Evolutionary conservation across 2,888 invertebrate species (phyloP).

Genomic region (Drosophila monieri): DNA sequence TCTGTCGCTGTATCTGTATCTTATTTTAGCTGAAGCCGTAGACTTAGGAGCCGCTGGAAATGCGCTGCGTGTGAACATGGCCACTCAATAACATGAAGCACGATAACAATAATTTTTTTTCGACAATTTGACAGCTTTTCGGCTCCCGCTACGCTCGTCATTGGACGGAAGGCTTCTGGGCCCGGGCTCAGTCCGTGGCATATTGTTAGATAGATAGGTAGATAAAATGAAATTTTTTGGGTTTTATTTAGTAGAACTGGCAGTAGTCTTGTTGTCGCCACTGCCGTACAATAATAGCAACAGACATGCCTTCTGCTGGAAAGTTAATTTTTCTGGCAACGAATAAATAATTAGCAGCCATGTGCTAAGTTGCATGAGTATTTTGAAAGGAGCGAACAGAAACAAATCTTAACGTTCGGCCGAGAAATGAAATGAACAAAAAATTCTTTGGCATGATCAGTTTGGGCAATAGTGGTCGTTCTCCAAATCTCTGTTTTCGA

Average conservation of each 20-base stretch:
- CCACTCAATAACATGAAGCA: slow-evolving; percentile 75
- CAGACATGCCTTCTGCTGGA: slow-evolving; percentile 36
- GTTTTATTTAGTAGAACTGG: slow-evolving; percentile 14
- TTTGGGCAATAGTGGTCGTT: slow-evolving; percentile 46
- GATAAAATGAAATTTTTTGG: slow-evolving; percentile 29
- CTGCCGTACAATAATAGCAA: slow-evolving; percentile 10
- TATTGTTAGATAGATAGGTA: slow-evolving; percentile 48
- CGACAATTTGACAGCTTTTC: slow-evolving; percentile 75
- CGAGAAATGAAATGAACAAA: slow-evolving; percentile 41
- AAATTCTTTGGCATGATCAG: slow-evolving; percentile 74
- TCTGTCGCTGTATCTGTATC: slow-evolving; percentile 50
- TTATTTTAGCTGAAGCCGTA: slow-evolving; percentile 31
- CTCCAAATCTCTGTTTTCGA: slow-evolving; percentile 19
- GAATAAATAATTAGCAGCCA: slow-evolving; percentile 78
- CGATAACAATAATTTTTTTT: slow-evolving; percentile 65
- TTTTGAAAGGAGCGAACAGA: slow-evolving; percentile 52
- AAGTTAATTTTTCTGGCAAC: slow-evolving; percentile 80
- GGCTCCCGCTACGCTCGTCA: slow-evolving; percentile 44
- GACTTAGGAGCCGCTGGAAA: slow-evolving; percentile 2
- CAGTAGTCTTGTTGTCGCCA: slow-evolving; percentile 65
- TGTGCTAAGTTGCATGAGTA: slow-evolving; percentile 72
- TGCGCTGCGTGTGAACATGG: slow-evolving; percentile 66
- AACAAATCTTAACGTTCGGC: slow-evolving; percentile 42
- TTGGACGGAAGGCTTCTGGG: slow-evolving; percentile 33
- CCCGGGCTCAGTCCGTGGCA: slow-evolving; percentile 19